Evolutionary conservation across 2,797 vertebrate genomes (phyloP), one percentile per base, ranked within the genome.

Genomic region (Gallirallus australis): DNA sequence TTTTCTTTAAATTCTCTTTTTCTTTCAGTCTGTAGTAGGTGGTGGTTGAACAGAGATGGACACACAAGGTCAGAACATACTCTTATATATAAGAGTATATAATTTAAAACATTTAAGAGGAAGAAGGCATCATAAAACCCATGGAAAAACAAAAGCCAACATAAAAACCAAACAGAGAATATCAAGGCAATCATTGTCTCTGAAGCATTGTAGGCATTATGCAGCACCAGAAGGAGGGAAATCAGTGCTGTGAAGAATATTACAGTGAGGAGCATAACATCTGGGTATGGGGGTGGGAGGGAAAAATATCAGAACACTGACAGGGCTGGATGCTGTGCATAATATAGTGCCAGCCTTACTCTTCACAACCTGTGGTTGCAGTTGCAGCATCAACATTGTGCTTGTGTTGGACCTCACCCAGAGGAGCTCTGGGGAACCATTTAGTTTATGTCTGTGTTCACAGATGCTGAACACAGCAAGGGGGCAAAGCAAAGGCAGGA

Each of bases 1-100:
- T 75, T 93, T 94, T 78, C 87, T 90, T 88, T 59, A 82, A 37
- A 75, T 65, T 87, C 79, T 33, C 61, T 40, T 65, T 66, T 72
- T 82, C 33, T 54, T 79, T 77, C 47, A 52, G 40, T 30, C 20
- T 89, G 60, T 40, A 81, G 19, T 40, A 81, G 16, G 40, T 12
- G 60, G 56, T 50, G 35, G 40, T 14, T 82, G 76, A 64, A 47
- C 0, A 1, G 57, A 33, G 47, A 57, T 2, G 39, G 60, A 60
- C 63, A 72, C n/a, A 28, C 0, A 77, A 13, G 30, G 56, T 65
- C 75, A 93, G 28, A 10, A 57, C 45, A 53, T 37, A 5, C 6
- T 31, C 21, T 47, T 47, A 11, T 47, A 11, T 47, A 19, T 45
- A 19, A 37, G 37, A 37, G 37, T 37, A 37, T 37, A 37, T 37